A percentile compares a stretch with the other conserved stretches of the same genome.
Evolutionary conservation across 2,797 vertebrate genomes (phyloP).

Genomic region (Myotis vivesi): DNA sequence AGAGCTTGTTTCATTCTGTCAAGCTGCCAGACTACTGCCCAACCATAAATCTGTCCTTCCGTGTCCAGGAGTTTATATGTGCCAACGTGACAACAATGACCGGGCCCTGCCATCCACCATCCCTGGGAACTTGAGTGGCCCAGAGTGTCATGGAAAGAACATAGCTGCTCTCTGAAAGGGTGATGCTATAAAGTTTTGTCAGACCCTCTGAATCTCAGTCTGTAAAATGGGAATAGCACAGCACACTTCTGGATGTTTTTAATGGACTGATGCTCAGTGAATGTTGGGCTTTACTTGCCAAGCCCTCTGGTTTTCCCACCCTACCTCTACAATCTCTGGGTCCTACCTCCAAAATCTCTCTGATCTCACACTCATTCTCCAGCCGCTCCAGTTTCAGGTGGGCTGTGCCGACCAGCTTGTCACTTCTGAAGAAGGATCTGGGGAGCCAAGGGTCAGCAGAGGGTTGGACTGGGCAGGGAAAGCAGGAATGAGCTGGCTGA

Average conservation of each 20-base stretch:
- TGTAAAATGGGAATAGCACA: not conserved
- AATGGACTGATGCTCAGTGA: not conserved
- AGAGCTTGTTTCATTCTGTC: not conserved
- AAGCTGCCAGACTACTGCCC: not conserved
- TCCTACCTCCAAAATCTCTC: conserved; percentile 92
- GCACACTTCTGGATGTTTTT: not conserved
- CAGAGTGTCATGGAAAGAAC: not conserved
- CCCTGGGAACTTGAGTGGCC: not conserved
- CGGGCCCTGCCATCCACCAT: not conserved
- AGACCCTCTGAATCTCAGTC: not conserved
- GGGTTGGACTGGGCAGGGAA: not conserved
- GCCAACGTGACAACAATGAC: not conserved
- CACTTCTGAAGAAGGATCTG: conserved; percentile 92
- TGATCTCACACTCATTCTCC: conserved; percentile 94
- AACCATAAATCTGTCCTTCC: not conserved
- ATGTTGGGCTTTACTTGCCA: not conserved
- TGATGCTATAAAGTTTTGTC: not conserved
- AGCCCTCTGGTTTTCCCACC: not conserved
- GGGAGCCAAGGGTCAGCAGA: conserved; percentile 55
- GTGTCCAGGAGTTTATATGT: not conserved
- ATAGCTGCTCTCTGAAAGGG: not conserved
- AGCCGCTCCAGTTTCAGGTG: conserved; percentile 94
- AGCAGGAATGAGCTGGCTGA: not conserved
- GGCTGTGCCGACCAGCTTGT: conserved; percentile 94
- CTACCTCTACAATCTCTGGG: conserved; percentile 91